phyloP scores from a whole-genome alignment of 2,113 vertebrate genomes.

The Neodon shergylaensis region DNA sequence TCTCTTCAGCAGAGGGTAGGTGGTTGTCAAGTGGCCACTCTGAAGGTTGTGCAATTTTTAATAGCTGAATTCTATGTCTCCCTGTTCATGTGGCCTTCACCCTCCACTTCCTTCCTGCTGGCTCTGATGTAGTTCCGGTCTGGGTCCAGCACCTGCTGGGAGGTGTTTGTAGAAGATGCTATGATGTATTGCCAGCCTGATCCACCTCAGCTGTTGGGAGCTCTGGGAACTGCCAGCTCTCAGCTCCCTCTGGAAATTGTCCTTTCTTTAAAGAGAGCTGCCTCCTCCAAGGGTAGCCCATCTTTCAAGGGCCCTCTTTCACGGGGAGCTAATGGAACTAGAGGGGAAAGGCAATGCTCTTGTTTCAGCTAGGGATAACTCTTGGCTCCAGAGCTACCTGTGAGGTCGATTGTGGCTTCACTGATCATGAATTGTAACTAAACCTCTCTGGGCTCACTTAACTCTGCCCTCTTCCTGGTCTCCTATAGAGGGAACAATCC shows the following conservation, averaged over 20 bases:
- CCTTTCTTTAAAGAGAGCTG: background rate
- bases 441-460: background rate
- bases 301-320: background rate
- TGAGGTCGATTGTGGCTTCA: background rate
- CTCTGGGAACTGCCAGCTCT: background rate
- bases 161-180: background rate
- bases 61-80: background rate
- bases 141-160: background rate
- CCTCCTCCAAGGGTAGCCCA: background rate
- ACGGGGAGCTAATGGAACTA: background rate
- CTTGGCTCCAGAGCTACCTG: background rate
- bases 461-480: background rate
- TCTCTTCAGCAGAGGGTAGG: background rate
- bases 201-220: background rate
- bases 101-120: background rate
- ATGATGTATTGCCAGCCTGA: background rate
- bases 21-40: background rate
- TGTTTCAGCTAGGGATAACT: background rate
- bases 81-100: background rate
- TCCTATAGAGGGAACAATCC: background rate
- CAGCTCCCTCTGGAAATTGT: background rate
- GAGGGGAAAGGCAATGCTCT: background rate
- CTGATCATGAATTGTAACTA: background rate
- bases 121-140: background rate
- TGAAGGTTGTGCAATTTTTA: background rate